Evolutionary conservation across 2,888 invertebrate genomes (phyloP), one percentile per base, ranked within the genome.

Genomic region (Ephialtes manifestator): DNA sequence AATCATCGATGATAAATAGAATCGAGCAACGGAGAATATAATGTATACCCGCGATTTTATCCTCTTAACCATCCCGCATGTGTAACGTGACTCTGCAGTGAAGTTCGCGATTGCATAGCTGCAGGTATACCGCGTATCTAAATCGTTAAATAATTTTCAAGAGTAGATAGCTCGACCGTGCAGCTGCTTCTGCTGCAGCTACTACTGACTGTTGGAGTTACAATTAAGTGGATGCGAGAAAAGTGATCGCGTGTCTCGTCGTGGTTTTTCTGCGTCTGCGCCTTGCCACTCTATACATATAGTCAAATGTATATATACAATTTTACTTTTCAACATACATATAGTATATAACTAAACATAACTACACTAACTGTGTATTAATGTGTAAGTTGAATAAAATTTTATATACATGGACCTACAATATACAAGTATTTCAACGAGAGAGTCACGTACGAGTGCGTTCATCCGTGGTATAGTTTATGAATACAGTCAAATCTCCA

Each of bases 141-240:
- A 74, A 78, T 78, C 78, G 67, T 78, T 83, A 78, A 83, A 83
- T 78, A 83, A 78, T 83, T 78, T 67, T 53, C 72, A 60, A 55
- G 70, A 55, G 71, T 20, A 46, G 31, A 18, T 31, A 63, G 43
- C 35, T 39, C 20, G 55, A 46, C 46, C 53, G 70, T 35, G 24
- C 48, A 31, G 31, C 46, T 51, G 70, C 70, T 24, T 53, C 53
- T 53, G 35, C 53, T 18, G 18, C 60, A 7, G n/a, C 55, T 20
- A 55, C 55, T 53, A 39, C 31, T 24, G 55, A 60, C 31, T 28
- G 60, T 31, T 60, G 13, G 58, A 46, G 65, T 72, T 55, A 51
- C 65, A 78, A 72, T 78, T 72, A 68, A 72, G 51, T 35, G 31
- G 67, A 68, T 67, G 72, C 72, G 82, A 71, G 76, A 48, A 77